Evolutionary conservation across 2,113 vertebrate species (phyloP), one percentile per base, ranked within the genome.

Genomic region (Bucco capensis): DNA sequence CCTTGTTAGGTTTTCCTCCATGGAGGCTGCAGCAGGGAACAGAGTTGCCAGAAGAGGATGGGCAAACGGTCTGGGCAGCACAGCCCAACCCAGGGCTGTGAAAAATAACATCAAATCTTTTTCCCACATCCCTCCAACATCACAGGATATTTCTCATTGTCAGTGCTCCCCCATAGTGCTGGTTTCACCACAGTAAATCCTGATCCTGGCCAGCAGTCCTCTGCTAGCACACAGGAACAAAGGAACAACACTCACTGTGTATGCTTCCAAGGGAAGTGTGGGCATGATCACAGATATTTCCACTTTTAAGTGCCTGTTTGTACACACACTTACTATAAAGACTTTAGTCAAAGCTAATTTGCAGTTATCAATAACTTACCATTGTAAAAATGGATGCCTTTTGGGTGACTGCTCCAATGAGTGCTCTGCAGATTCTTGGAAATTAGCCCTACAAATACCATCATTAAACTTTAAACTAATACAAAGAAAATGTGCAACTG

Each of bases 381-480:
- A 1, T 2, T 56, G 44, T 38, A 70, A 53, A 92, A 90, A 38
- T 9, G 27, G 66, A 65, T 78, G 60, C 57, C 42, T 82, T 81
- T 57, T 22, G 69, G 60, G 86, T 67, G 75, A 73, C 71, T 58
- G 60, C 35, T 35, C 40, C 66, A 86, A 4, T 2, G 49, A 83
- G 42, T n/a, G 54, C 66, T 49, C n/a, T 71, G 86, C 76, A 78
- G 60, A 64, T 82, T 46, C 78, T 28, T 89, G 64, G 74, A 84
- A 94, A 96, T 96, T 84, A 93, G 94, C 54, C 51, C 83, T 61
- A 54, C 72, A 93, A 94, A 94, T 58, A 77, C 78, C 35, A 38
- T 57, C 79, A 75, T 94, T 94, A 90, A 96, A 91, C 56, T 92
- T 93, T 71, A 91, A 92, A 75, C 64, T 70, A 83, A 77, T 69